A percentile compares a stretch with the other conserved stretches of the same genome.
phyloP scores from a whole-genome alignment of 92 coral and sea anemone species.

The Epizoanthus stellaris region DNA sequence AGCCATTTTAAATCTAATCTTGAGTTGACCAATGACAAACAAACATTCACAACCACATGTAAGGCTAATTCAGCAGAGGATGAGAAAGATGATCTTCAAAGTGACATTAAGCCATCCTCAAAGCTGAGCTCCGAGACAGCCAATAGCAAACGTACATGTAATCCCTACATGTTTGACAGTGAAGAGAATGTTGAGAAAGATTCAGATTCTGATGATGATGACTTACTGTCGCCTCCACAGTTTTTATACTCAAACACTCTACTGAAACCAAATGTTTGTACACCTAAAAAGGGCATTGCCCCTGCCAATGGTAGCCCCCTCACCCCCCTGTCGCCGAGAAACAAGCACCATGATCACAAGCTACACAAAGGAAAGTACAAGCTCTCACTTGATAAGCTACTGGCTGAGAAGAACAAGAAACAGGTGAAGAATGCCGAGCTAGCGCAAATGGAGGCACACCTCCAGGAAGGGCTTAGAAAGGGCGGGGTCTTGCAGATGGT shows the following conservation, averaged over 20 bases:
- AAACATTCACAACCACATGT: background rate
- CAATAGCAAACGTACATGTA: background rate
- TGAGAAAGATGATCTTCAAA: background rate
- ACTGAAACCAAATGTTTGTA: constrained; percentile 56
- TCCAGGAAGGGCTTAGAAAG: constrained; percentile 72
- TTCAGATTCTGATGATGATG: constrained; percentile 80
- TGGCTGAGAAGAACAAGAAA: constrained; percentile 71
- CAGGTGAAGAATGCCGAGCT: constrained; percentile 63
- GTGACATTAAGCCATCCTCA: background rate
- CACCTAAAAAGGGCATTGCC: constrained; percentile 56
- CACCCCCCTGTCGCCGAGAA: constrained; percentile 42
- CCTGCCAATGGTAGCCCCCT: constrained; percentile 53
- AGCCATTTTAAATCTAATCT: too few relatives aligned
- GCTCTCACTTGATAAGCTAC: constrained; percentile 74
- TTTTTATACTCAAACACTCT: constrained; percentile 60
- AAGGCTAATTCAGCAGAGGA: background rate
- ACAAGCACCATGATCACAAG: constrained; percentile 11
- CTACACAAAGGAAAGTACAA: constrained; percentile 50
- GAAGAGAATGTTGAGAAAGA: constrained; percentile 5
- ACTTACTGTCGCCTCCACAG: constrained; percentile 78
- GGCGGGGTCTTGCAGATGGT: constrained; percentile 71
- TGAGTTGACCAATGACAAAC: background rate
- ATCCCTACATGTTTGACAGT: background rate
- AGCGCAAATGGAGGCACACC: constrained; percentile 73
- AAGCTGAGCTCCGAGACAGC: background rate